Percentiles rank a stretch among this genome's conserved stretches.
Evolutionary conservation across 2,797 vertebrate species (phyloP).

Genomic region (Linurgus olivaceus): DNA sequence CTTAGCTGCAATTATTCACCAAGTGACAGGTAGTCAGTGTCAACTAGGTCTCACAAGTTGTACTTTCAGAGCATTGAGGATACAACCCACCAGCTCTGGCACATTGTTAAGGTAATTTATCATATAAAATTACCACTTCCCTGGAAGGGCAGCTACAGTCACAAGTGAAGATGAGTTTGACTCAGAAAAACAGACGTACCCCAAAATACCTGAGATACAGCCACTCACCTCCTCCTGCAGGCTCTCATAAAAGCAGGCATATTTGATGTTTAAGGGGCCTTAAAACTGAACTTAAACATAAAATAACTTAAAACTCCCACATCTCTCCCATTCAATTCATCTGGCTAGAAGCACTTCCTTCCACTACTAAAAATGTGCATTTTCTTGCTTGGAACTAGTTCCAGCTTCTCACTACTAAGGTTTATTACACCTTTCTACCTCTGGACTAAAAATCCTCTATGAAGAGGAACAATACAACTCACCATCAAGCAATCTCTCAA

Average conservation of each 20-base stretch:
- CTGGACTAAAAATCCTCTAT: background rate
- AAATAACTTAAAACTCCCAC: background rate
- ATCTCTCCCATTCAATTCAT: background rate
- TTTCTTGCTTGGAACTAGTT: background rate
- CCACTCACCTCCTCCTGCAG: background rate
- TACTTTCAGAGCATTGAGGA: background rate
- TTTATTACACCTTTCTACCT: background rate
- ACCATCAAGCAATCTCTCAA: background rate
- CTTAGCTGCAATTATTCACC: background rate
- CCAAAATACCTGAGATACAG: background rate
- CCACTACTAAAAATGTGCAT: background rate
- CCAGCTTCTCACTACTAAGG: background rate
- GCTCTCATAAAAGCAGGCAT: background rate
- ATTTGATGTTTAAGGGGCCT: background rate
- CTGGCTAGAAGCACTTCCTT: background rate
- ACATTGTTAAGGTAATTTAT: background rate
- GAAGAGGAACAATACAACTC: background rate
- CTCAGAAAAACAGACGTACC: background rate
- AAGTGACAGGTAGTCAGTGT: background rate
- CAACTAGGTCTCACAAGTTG: background rate
- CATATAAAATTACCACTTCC: accelerated
- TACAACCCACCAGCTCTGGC: background rate
- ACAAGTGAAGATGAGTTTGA: background rate
- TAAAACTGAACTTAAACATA: background rate
- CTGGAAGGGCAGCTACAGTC: background rate